Evolutionary conservation across 2,888 invertebrate species (phyloP), one percentile per base, ranked within the genome.

Genomic region (Pycnomerus fuliginosus): DNA sequence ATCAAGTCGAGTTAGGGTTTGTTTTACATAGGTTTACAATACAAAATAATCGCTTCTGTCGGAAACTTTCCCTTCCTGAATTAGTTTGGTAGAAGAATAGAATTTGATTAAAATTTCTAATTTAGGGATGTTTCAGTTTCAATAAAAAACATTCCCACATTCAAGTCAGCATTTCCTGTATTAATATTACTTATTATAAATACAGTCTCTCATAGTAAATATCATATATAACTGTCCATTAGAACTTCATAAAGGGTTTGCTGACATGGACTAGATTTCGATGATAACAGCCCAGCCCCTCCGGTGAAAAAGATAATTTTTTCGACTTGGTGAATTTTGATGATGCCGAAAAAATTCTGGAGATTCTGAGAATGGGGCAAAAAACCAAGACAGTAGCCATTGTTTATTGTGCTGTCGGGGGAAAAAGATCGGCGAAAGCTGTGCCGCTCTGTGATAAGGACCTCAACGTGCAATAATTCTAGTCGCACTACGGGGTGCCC

Each of bases 391-490:
- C 45, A 34, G 45, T 49, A 45, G 49, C 49, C 28, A 49, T 49
- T 49, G 49, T 49, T 49, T 49, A 49, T 49, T 41, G 41, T 49
- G 37, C 22, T 35, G 45, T 32, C 11, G 16, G 35, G 37, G 37
- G 44, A 44, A 48, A 48, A 48, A 44, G 44, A 33, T 33, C 38
- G 48, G 44, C 44, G 48, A 48, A 48, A 44, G 44, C 36, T 37
- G 35, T 27, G 35, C 35, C 35, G 35, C 27, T 36, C 23, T 25
- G 41, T 50, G 50, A 50, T 50, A 50, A 50, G 50, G 25, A 31
- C 43, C 44, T 46, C 46, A 46, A 44, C 47, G 43, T 47, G 50
- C 50, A 44, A 50, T 50, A 50, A 47, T 35, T 36, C 48, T 41
- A 41, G 44, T 44, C 23, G 44, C 33, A 17, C 36, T 36, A 25